Percentiles rank a stretch among this genome's conserved stretches.
Evolutionary conservation across 2,113 vertebrate genomes (phyloP).

Genomic region (Rhinogobius similis): DNA sequence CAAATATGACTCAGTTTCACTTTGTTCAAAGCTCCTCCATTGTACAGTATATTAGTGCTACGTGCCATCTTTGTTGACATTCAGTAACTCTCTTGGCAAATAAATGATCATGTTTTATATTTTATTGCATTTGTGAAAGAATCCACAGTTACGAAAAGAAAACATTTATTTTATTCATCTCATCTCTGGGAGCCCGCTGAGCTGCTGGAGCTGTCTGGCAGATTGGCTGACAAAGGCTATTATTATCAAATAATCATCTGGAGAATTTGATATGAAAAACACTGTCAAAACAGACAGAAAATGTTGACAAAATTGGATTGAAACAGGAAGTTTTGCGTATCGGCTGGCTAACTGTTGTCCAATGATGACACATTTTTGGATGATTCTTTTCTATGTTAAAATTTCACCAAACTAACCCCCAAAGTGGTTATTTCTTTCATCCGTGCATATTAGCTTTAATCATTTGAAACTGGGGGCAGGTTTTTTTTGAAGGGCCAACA

Average conservation of each 20-base stretch:
- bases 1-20: conserved; percentile 31
- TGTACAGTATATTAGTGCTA: conserved; percentile 7
- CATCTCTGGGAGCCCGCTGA: conserved; percentile 24
- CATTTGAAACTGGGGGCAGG: no score
- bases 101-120: conserved; percentile 22
- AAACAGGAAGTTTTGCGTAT: neutral
- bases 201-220: conserved; percentile 25
- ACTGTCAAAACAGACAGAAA: conserved; percentile 32
- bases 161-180: conserved; percentile 15
- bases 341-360: neutral
- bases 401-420: no score
- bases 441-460: no score
- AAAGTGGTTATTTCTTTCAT: no score
- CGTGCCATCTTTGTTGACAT: conserved; percentile 11
- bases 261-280: conserved; percentile 22
- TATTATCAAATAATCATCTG: conserved; percentile 41
- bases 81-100: conserved; percentile 5
- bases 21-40: conserved; percentile 19
- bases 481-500: no score
- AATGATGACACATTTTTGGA: no score
- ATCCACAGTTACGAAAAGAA: conserved; percentile 9
- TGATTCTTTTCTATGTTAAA: no score
- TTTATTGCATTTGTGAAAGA: conserved; percentile 33
- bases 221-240: conserved; percentile 50
- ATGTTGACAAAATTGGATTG: neutral